Evolutionary conservation across 1,140 invertebrate species (phyloP).

Genomic region (Listronotus bonariensis): DNA sequence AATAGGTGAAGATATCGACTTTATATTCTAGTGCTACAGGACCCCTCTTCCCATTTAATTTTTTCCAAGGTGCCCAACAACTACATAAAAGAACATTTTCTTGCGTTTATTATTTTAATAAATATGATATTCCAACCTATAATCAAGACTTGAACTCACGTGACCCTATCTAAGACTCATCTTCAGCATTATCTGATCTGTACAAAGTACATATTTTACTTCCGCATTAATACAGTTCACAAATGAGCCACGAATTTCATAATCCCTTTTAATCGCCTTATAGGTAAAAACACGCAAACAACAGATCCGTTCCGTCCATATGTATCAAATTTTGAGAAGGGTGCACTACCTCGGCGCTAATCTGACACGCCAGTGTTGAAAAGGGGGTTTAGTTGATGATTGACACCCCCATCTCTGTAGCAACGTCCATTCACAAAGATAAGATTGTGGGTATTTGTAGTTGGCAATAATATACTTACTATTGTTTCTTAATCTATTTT

Average conservation of each 20-base stretch:
- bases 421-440: slow-evolving; percentile 23
- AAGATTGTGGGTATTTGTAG: slow-evolving; percentile 21
- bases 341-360: slow-evolving; percentile 19
- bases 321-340: slow-evolving; percentile 30
- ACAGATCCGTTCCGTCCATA: slow-evolving; percentile 23
- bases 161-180: not conserved
- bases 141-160: not conserved
- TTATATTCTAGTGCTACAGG: too few relatives aligned
- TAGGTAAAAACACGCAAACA: slow-evolving; percentile 31
- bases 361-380: slow-evolving; percentile 30
- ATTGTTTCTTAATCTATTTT: slow-evolving; percentile 13
- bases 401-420: slow-evolving; percentile 32
- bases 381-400: slow-evolving; percentile 29
- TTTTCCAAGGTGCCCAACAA: too few relatives aligned
- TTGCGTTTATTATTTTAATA: not conserved
- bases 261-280: slow-evolving; percentile 24
- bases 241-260: slow-evolving; percentile 11
- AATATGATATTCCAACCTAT: not conserved
- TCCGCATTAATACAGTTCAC: not conserved
- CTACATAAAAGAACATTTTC: too few relatives aligned
- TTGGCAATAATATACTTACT: slow-evolving; percentile 5
- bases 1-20: too few relatives aligned
- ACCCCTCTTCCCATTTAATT: too few relatives aligned
- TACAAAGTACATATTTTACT: too few relatives aligned
- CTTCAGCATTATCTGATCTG: not conserved